Conservation (phyloP, 2,888 invertebrate genomes). For the Limnephilus auricula region DNA sequence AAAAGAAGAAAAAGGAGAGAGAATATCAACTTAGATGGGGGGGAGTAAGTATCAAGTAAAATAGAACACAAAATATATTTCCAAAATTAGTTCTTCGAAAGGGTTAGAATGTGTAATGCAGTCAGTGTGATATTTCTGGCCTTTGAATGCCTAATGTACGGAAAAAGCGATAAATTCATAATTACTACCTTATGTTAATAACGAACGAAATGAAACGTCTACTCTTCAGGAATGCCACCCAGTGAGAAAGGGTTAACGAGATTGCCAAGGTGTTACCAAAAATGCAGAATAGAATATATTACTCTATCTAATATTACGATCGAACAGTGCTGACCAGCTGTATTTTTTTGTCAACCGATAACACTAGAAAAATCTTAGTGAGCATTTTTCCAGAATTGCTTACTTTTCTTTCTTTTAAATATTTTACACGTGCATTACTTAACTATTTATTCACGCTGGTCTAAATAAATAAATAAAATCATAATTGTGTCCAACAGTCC, state of each 20-base stretch:
- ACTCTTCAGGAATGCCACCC: background rate
- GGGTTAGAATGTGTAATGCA: slow-evolving; percentile 34
- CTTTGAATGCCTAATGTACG: slow-evolving; percentile 33
- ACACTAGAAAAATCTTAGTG: background rate
- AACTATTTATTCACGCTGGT: background rate
- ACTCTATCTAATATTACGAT: background rate
- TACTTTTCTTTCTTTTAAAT: background rate
- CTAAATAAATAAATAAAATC: background rate
- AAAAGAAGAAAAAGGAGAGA: no score
- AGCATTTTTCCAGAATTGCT: background rate
- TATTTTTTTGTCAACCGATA: background rate
- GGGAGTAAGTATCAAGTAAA: background rate
- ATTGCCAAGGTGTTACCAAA: background rate
- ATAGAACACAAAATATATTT: background rate
- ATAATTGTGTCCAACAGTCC: background rate
- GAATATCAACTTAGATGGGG: no score
- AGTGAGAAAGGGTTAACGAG: background rate
- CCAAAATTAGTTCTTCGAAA: background rate
- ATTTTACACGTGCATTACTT: no score
- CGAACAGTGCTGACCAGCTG: background rate
- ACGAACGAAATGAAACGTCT: slow-evolving; percentile 21
- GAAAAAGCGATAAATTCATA: slow-evolving; percentile 40
- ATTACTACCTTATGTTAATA: slow-evolving; percentile 42
- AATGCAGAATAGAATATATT: background rate
- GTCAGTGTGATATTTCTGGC: slow-evolving; percentile 24